These are phyloP conservation scores for Ormia ochracea DNA, from an alignment of 2,888 invertebrate genomes.

Conservation along the genomic window DNA sequence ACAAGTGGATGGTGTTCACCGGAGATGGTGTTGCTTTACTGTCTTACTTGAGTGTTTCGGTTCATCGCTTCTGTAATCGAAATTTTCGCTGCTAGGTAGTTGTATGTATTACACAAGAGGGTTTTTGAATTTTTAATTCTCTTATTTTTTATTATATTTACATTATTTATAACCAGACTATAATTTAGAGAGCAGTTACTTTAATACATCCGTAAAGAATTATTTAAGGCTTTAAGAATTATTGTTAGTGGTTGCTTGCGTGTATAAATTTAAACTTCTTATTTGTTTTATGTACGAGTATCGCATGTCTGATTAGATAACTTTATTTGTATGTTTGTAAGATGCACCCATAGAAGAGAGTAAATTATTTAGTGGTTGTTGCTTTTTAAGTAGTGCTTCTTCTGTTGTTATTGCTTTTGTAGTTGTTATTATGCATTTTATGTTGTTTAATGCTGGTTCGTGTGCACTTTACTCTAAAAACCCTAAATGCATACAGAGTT, in stretches of 20 bases:
- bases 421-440: not conserved
- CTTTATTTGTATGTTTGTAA: not conserved
- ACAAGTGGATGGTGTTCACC: too few species aligned
- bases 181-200: not conserved
- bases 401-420: not conserved
- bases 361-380: slow-evolving; percentile 23
- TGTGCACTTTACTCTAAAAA: slow-evolving; percentile 7
- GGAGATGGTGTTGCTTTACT: too few species aligned
- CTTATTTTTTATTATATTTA: not conserved
- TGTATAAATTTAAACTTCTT: slow-evolving; percentile 14
- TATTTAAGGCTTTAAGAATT: not conserved
- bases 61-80: too few species aligned
- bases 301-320: not conserved
- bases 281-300: not conserved
- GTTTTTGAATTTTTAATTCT: too few species aligned
- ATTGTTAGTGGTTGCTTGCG: not conserved
- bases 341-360: not conserved
- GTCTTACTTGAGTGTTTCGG: too few species aligned
- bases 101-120: too few species aligned
- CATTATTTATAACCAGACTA: not conserved
- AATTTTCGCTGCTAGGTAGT: too few species aligned
- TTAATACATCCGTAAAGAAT: not conserved
- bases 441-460: not conserved
- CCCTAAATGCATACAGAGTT: slow-evolving; percentile 19
- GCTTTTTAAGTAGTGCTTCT: not conserved